These are phyloP conservation scores for Marcusenius ussheri DNA, from an alignment of 2,113 vertebrate species.

Conservation along the genomic window DNA sequence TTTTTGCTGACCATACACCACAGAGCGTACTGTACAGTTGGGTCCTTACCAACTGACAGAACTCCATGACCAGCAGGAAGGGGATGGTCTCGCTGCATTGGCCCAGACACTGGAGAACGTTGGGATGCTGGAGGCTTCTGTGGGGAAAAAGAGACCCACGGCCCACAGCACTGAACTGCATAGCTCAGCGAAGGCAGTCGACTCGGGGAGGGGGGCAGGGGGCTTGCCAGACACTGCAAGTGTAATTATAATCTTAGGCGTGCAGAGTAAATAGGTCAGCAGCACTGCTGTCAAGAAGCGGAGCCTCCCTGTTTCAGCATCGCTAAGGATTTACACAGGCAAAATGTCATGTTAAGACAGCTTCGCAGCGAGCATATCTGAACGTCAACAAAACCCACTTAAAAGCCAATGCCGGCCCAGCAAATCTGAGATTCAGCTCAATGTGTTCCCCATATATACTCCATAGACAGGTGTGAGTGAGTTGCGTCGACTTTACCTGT, in stretches of 20 bases:
- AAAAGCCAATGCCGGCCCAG: not conserved
- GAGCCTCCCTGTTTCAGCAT: not conserved
- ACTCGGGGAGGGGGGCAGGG: not conserved
- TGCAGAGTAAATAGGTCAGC: slow-evolving; percentile 28
- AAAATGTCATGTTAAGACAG: not conserved
- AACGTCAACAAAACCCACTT: not conserved
- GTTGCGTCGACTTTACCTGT: slow-evolving; percentile 60
- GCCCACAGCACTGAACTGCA: not conserved
- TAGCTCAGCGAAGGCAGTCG: not conserved
- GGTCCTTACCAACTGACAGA: slow-evolving; percentile 78
- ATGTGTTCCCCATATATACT: not conserved
- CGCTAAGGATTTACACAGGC: not conserved
- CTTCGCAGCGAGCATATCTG: not conserved
- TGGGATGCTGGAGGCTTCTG: slow-evolving; percentile 84
- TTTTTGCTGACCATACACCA: not conserved
- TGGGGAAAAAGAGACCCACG: not conserved
- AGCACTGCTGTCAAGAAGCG: slow-evolving; percentile 1
- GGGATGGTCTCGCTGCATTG: slow-evolving; percentile 80
- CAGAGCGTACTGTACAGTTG: not conserved
- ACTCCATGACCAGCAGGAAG: slow-evolving; percentile 85
- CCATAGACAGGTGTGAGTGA: slow-evolving; percentile 10
- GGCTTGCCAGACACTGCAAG: slow-evolving; percentile 21
- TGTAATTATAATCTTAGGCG: slow-evolving; percentile 28
- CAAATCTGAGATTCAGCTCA: not conserved
- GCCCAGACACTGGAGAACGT: slow-evolving; percentile 82